A percentile compares a stretch with the other conserved stretches of the same genome.
These are phyloP conservation scores for Apeltes quadracus DNA, from an alignment of 2,113 vertebrate genomes.

Conservation along the genomic window DNA sequence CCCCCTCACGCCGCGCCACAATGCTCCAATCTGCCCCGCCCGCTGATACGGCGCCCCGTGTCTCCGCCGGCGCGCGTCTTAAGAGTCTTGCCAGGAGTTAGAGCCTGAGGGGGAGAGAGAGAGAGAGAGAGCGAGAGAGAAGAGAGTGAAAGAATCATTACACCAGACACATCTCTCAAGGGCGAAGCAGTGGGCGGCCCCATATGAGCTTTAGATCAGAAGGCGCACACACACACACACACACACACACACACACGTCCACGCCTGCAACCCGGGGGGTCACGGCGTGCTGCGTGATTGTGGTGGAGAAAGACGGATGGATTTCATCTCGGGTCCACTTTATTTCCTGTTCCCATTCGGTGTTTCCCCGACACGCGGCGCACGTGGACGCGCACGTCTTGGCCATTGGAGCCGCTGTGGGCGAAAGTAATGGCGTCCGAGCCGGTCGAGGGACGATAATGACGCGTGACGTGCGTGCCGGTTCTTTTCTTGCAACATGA, in stretches of 20 bases:
- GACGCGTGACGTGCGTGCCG: too few relatives aligned
- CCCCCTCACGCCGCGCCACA: conserved; percentile 42
- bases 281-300: conserved; percentile 60
- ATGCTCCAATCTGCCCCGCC: conserved; percentile 41
- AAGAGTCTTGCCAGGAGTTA: conserved; percentile 65
- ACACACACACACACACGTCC: conserved; percentile 53
- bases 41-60: conserved; percentile 50
- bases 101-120: conserved; percentile 57
- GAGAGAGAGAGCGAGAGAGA: background rate
- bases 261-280: conserved; percentile 58
- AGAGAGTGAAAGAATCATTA: conserved; percentile 67
- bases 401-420: too few relatives aligned
- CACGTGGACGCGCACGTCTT: too few relatives aligned
- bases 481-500: too few relatives aligned
- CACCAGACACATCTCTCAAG: conserved; percentile 70
- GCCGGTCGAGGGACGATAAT: too few relatives aligned
- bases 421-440: too few relatives aligned
- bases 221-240: conserved; percentile 44
- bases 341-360: conserved; percentile 58
- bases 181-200: conserved; percentile 72
- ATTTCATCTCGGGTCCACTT: conserved; percentile 72
- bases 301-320: conserved; percentile 71
- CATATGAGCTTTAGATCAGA: conserved; percentile 69
- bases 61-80: conserved; percentile 41
- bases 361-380: conserved; percentile 25